These are phyloP conservation scores for Enoplosus armatus DNA, from an alignment of 2,797 vertebrate genomes.

Conservation along the genomic window DNA sequence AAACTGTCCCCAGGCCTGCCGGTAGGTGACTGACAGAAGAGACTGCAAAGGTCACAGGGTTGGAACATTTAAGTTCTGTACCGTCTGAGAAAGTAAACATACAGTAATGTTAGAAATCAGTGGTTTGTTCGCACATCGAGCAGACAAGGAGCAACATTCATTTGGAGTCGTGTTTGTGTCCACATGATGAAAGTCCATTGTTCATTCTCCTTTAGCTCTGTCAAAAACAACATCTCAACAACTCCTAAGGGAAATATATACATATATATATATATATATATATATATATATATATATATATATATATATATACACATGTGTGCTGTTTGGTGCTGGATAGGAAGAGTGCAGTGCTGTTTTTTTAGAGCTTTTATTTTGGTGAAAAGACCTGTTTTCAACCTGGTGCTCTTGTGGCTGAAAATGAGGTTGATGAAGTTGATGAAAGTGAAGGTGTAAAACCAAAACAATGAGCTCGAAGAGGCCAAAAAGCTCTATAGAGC, in stretches of 20 bases:
- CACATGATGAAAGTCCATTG: neutral
- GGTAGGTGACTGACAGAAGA: conserved; percentile 42
- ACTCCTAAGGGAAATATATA: conserved; percentile 1
- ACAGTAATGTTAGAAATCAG: neutral
- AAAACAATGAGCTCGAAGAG: neutral
- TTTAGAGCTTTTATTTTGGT: no score
- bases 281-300: no score
- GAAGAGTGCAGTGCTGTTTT: neutral
- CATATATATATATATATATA: no score
- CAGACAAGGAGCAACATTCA: neutral
- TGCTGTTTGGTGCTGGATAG: neutral
- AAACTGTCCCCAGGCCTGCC: conserved; percentile 40
- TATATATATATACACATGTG: no score
- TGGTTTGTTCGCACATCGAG: neutral
- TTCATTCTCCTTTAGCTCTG: neutral
- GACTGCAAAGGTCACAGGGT: conserved; percentile 45
- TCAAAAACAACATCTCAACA: neutral
- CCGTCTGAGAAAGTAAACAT: conserved; percentile 37
- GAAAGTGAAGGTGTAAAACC: neutral
- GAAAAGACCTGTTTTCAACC: neutral
- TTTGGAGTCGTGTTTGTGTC: neutral
- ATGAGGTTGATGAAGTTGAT: neutral
- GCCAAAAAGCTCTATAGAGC: neutral
- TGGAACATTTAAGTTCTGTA: conserved; percentile 5
- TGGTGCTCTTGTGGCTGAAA: neutral